phyloP scores from a whole-genome alignment of 2,113 vertebrate genomes.

The Cephalopterus ornatus region DNA sequence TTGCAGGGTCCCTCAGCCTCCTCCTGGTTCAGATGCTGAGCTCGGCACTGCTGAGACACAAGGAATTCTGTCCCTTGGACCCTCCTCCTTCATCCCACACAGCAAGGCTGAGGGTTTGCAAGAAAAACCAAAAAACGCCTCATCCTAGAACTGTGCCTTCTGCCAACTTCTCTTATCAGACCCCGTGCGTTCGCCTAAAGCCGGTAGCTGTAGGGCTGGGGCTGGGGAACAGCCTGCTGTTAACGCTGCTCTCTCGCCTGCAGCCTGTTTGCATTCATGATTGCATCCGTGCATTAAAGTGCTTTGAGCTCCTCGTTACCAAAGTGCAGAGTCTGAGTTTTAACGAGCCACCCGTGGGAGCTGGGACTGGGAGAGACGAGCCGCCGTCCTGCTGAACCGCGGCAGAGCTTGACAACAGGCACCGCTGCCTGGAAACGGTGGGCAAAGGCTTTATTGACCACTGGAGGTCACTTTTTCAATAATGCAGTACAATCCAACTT shows the following conservation, averaged over 20 bases:
- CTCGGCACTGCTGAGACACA: not conserved
- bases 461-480: constrained; percentile 77
- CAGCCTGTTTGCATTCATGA: constrained; percentile 53
- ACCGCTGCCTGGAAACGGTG: constrained; percentile 66
- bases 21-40: not conserved
- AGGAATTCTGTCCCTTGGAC: not conserved
- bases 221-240: not conserved
- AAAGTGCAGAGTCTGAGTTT: constrained; percentile 40
- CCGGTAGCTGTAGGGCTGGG: not conserved
- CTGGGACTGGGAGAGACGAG: not conserved
- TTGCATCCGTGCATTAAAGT: constrained; percentile 44
- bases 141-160: not conserved
- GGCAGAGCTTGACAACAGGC: constrained; percentile 58
- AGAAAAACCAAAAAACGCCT: not conserved
- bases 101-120: not conserved
- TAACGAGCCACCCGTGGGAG: constrained; percentile 30
- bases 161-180: constrained; percentile 19
- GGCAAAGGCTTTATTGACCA: constrained; percentile 73
- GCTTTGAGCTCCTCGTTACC: constrained; percentile 50
- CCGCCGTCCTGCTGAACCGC: not conserved
- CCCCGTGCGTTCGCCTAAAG: not conserved
- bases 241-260: not conserved
- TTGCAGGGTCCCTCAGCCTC: not conserved
- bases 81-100: not conserved
- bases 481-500: constrained; percentile 75